phyloP scores from a whole-genome alignment of 2,888 invertebrate species.

The Arctia plantaginis region DNA sequence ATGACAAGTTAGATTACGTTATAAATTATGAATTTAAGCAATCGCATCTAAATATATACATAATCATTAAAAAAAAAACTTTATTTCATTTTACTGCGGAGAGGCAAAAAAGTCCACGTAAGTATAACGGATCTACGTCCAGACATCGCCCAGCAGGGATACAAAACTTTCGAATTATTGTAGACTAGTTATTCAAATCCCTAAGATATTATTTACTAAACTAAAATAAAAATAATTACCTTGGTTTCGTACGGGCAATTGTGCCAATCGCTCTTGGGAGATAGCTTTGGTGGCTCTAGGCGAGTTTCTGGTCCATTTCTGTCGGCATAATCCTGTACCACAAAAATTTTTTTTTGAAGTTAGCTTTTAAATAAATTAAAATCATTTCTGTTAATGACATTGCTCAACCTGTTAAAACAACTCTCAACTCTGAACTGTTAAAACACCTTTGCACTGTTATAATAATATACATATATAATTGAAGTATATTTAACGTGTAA shows the following conservation, averaged over 20 bases:
- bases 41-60: too few species aligned
- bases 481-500: not conserved
- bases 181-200: not conserved
- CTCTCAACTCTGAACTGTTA: not conserved
- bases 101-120: not conserved
- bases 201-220: not conserved
- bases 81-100: too few species aligned
- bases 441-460: not conserved
- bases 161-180: not conserved
- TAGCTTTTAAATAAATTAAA: not conserved
- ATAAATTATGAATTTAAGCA: not conserved
- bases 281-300: not conserved
- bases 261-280: constrained; percentile 19
- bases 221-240: not conserved
- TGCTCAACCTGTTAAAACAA: not conserved
- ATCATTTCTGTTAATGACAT: not conserved
- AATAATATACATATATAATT: too few species aligned
- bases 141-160: too few species aligned
- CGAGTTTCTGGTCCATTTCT: constrained; percentile 1
- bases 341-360: not conserved
- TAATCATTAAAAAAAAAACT: too few species aligned
- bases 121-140: too few species aligned
- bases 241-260: constrained; percentile 29
- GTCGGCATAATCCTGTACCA: constrained; percentile 19
- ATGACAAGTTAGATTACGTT: not conserved